Evolutionary conservation across 1,140 invertebrate species (phyloP).

Genomic region (Penaeus japonicus): DNA sequence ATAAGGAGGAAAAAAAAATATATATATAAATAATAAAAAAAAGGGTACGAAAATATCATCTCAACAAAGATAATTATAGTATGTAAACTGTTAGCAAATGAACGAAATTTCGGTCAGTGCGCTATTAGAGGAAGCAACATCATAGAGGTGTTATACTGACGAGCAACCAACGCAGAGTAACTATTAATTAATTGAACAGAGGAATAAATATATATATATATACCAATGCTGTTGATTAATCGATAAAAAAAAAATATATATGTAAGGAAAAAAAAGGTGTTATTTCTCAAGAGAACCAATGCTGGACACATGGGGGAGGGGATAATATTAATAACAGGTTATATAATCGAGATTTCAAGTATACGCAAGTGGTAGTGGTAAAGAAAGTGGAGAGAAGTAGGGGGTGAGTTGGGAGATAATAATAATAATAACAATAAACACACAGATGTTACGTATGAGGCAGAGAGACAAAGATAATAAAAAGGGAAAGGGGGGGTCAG

Average conservation of each 20-base stretch:
- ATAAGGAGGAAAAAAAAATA: not conserved
- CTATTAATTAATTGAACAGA: not conserved
- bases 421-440: slow-evolving; percentile 41
- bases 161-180: not conserved
- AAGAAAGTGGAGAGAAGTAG: not conserved
- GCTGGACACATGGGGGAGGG: no score
- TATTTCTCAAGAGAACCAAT: no score
- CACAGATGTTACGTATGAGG: not conserved
- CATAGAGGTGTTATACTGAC: not conserved
- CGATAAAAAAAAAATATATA: slow-evolving; percentile 8
- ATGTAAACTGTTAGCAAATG: slow-evolving; percentile 32
- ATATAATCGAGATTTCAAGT: not conserved
- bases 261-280: not conserved
- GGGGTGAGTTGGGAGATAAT: slow-evolving; percentile 2
- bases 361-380: not conserved
- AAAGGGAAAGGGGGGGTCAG: not conserved
- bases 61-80: slow-evolving; percentile 15
- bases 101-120: not conserved
- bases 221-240: not conserved
- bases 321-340: no score
- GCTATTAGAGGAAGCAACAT: not conserved
- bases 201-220: not conserved
- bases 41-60: not conserved
- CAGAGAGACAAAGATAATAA: not conserved
- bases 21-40: no score